Conservation (phyloP, 1,140 invertebrate species). For the Penaeus japonicus region DNA sequence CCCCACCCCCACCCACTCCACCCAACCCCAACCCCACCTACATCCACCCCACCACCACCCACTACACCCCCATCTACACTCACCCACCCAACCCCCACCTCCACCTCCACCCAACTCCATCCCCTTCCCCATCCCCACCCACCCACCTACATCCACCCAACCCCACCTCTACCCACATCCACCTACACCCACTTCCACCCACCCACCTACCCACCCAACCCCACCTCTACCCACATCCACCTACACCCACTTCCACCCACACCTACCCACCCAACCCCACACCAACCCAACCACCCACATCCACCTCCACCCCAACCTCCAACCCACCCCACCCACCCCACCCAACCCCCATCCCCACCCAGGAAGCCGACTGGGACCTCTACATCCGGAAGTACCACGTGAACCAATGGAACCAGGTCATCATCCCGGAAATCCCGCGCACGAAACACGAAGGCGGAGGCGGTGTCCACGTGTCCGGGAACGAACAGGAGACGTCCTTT, state of each 20-base stretch:
- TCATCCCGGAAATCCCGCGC: conserved; percentile 54
- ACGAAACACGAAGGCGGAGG: conserved; percentile 50
- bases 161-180: too few relatives aligned
- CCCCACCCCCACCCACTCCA: too few relatives aligned
- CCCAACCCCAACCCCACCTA: too few relatives aligned
- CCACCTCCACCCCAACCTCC: not conserved
- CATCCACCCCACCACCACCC: too few relatives aligned
- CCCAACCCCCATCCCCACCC: not conserved
- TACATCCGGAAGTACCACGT: conserved; percentile 24
- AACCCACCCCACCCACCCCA: not conserved
- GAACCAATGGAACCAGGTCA: not conserved
- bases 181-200: too few relatives aligned
- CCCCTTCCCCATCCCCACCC: too few relatives aligned
- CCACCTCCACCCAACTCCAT: too few relatives aligned
- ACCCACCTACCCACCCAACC: too few relatives aligned
- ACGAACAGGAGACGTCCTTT: conserved; percentile 55
- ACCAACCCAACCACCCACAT: not conserved
- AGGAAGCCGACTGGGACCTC: conserved; percentile 51
- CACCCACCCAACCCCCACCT: too few relatives aligned
- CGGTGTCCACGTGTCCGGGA: conserved; percentile 47
- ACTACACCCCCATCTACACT: too few relatives aligned
- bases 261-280: not conserved
- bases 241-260: too few relatives aligned
- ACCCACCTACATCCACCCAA: too few relatives aligned
- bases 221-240: not conserved